Conservation (phyloP, 2,888 invertebrate genomes). For the Heliconius cydno region DNA sequence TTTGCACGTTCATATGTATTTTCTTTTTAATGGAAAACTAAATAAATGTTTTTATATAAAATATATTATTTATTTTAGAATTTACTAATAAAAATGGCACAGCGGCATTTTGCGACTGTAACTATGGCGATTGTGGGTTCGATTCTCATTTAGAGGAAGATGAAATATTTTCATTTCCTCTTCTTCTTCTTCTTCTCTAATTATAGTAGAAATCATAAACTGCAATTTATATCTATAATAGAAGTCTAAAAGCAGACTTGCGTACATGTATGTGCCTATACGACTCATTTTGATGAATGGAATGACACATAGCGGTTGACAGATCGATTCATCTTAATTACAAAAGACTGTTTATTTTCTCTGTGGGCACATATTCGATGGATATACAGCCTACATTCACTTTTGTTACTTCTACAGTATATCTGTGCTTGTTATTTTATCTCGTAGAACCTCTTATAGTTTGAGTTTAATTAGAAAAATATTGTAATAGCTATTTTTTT, state of each 20-base stretch:
- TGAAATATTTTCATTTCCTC: neutral
- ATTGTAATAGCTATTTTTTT: neutral
- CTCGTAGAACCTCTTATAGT: neutral
- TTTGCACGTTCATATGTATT: neutral
- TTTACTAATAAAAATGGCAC: neutral
- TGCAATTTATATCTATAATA: neutral
- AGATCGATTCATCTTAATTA: slow-evolving; percentile 18
- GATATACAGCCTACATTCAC: neutral
- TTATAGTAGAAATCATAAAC: neutral
- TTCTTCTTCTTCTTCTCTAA: neutral
- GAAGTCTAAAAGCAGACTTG: neutral
- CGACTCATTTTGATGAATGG: slow-evolving; percentile 13
- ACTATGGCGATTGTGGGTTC: neutral
- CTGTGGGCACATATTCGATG: neutral
- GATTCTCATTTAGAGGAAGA: neutral
- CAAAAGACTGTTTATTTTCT: slow-evolving; percentile 3
- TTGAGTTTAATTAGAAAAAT: neutral
- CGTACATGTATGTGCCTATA: neutral
- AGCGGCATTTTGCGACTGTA: too few species aligned
- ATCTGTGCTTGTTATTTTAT: neutral
- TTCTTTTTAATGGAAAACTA: neutral
- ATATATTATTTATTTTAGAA: neutral
- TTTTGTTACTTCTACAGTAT: neutral
- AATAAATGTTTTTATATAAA: neutral
- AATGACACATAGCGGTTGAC: slow-evolving; percentile 4